Percentiles rank a stretch among this genome's conserved stretches.
phyloP scores from a whole-genome alignment of 2,113 vertebrate species.

The Chaenocephalus aceratus region DNA sequence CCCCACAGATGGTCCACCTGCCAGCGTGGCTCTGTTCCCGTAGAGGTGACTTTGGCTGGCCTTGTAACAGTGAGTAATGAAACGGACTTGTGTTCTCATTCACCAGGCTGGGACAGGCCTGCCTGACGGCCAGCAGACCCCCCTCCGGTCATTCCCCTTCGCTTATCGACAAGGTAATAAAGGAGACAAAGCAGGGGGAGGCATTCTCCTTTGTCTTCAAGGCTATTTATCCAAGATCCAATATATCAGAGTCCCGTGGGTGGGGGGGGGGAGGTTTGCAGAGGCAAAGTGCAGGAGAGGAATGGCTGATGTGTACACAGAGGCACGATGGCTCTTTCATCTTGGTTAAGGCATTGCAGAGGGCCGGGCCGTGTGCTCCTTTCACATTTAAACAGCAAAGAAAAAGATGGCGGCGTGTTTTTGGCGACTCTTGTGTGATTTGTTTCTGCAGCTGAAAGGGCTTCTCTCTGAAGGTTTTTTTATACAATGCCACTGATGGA shows the following conservation, averaged over 20 bases:
- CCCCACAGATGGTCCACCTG: slow-evolving; percentile 23
- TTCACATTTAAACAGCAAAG: slow-evolving; percentile 29
- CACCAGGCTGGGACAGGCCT: slow-evolving; percentile 37
- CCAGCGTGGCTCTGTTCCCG: slow-evolving; percentile 9
- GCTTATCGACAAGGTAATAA: slow-evolving; percentile 74
- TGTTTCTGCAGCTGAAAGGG: slow-evolving; percentile 7
- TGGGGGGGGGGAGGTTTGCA: slow-evolving; percentile 30
- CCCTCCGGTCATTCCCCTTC: slow-evolving; percentile 47
- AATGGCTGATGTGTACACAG: slow-evolving; percentile 51
- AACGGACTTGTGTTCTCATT: slow-evolving; percentile 60
- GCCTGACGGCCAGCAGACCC: slow-evolving; percentile 41
- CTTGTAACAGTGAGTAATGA: slow-evolving; percentile 68
- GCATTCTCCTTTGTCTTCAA: slow-evolving; percentile 67
- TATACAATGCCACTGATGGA: background rate
- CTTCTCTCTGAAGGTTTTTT: slow-evolving; percentile 16
- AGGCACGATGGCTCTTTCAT: slow-evolving; percentile 41
- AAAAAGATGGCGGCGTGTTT: slow-evolving; percentile 15
- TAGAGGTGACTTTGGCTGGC: slow-evolving; percentile 66
- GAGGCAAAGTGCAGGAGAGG: slow-evolving; percentile 38
- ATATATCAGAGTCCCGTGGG: slow-evolving; percentile 64
- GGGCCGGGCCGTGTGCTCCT: slow-evolving; percentile 8
- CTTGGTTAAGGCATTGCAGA: slow-evolving; percentile 14
- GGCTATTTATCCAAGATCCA: slow-evolving; percentile 70
- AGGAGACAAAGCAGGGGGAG: slow-evolving; percentile 56
- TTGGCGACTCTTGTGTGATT: background rate